Evolutionary conservation across 2,888 invertebrate species (phyloP).

Genomic region (Caenorhabditis macrosperma): DNA sequence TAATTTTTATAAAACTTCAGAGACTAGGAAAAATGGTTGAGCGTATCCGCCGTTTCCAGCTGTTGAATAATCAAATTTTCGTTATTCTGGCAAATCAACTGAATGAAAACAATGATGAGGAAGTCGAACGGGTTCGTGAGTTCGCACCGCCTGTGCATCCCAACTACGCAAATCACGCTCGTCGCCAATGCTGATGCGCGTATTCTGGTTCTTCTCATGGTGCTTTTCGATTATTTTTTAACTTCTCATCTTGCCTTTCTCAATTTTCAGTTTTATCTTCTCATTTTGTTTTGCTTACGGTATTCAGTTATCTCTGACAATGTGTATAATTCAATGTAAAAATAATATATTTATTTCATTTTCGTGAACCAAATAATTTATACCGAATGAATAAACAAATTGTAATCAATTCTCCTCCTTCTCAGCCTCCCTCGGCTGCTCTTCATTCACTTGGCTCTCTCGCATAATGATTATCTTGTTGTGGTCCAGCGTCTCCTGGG

Average conservation of each 20-base stretch:
- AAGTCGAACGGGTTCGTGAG: conserved; percentile 94
- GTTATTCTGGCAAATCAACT: conserved; percentile 70
- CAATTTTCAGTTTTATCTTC: conserved; percentile 27
- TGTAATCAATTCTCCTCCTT: not conserved
- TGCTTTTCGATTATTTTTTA: conserved; percentile 26
- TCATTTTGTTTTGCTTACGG: not conserved
- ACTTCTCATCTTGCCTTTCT: conserved; percentile 24
- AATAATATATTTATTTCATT: not conserved
- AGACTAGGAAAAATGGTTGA: conserved; percentile 97
- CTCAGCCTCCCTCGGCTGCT: conserved; percentile 9
- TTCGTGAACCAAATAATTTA: not conserved
- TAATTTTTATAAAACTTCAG: too few species aligned
- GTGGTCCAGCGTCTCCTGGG: conserved; percentile 47
- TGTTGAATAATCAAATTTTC: conserved; percentile 89
- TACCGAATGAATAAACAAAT: not conserved
- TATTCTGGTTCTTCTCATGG: conserved; percentile 10
- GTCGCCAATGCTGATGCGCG: conserved; percentile 32
- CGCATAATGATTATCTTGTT: conserved; percentile 26
- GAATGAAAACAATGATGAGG: conserved; percentile 60
- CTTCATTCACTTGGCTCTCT: conserved; percentile 1
- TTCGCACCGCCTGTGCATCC: conserved; percentile 94
- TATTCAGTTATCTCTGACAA: conserved; percentile 19
- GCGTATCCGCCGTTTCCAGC: conserved; percentile 96
- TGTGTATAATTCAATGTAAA: conserved; percentile 17
- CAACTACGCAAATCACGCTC: conserved; percentile 41